Conservation (phyloP, 2,797 vertebrate species). For the Aselliscus stoliczkanus region DNA sequence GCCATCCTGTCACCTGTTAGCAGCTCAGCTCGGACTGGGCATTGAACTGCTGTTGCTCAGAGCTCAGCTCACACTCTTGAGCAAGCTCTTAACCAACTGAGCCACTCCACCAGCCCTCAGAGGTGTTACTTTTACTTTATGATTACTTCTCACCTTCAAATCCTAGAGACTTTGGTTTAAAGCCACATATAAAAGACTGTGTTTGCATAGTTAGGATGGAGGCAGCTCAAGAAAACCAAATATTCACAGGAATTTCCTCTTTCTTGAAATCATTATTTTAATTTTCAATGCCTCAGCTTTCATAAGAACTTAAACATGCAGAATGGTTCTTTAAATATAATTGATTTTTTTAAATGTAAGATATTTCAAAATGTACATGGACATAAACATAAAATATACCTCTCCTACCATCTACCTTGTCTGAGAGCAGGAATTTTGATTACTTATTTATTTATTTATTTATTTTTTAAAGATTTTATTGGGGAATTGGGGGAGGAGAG, state of each 20-base stretch:
- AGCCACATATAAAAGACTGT: background rate
- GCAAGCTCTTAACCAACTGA: no score
- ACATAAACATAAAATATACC: background rate
- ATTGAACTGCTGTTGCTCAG: no score
- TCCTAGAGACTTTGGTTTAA: background rate
- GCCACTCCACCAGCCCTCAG: no score
- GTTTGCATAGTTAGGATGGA: background rate
- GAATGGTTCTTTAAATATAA: background rate
- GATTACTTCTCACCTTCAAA: background rate
- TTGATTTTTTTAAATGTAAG: background rate
- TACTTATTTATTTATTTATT: no score
- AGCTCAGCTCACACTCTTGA: no score
- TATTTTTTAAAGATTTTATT: no score
- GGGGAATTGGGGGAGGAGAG: no score
- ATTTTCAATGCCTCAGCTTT: background rate
- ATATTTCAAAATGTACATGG: background rate
- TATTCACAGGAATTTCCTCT: background rate
- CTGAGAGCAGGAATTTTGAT: background rate
- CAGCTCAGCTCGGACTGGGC: no score
- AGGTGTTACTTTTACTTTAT: background rate
- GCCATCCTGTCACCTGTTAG: no score
- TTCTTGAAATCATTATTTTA: constrained; percentile 14
- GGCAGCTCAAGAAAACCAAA: background rate
- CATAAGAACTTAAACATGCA: background rate
- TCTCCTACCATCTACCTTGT: background rate